Evolutionary conservation across 2,113 vertebrate species (phyloP).

Genomic region (Lipotes vexillifer): DNA sequence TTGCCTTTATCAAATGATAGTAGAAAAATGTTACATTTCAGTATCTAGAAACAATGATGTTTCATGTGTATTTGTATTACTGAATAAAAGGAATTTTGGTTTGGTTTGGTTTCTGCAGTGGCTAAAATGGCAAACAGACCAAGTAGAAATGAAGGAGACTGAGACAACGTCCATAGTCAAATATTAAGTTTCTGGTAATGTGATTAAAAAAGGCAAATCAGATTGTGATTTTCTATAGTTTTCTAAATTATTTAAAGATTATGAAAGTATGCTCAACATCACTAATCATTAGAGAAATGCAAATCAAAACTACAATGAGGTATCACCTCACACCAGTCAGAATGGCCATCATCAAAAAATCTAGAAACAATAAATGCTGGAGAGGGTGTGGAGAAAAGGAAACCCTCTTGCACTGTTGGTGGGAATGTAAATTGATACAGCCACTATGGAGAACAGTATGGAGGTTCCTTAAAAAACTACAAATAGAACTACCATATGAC

Average conservation of each 20-base stretch:
- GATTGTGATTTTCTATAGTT: conserved; percentile 14
- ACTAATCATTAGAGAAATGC: too few relatives aligned
- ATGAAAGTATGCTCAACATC: too few relatives aligned
- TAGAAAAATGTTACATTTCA: background rate
- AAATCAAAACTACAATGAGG: too few relatives aligned
- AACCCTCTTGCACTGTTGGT: too few relatives aligned
- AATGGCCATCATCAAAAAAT: too few relatives aligned
- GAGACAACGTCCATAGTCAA: background rate
- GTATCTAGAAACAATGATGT: background rate
- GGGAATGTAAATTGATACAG: too few relatives aligned
- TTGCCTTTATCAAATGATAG: conserved; percentile 31
- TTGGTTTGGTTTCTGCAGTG: background rate
- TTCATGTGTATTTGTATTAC: background rate
- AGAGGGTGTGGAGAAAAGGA: too few relatives aligned
- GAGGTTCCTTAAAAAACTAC: too few relatives aligned
- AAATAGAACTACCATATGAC: too few relatives aligned
- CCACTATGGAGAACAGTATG: too few relatives aligned
- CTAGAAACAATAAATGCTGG: too few relatives aligned
- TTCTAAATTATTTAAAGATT: conserved; percentile 28
- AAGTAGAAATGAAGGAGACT: background rate
- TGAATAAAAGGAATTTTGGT: background rate
- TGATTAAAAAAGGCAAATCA: background rate
- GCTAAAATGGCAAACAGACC: background rate
- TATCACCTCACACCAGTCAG: too few relatives aligned
- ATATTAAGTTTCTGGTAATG: background rate